Conservation (phyloP, 2,888 invertebrate species). For the Nephrotoma guestfalica region DNA sequence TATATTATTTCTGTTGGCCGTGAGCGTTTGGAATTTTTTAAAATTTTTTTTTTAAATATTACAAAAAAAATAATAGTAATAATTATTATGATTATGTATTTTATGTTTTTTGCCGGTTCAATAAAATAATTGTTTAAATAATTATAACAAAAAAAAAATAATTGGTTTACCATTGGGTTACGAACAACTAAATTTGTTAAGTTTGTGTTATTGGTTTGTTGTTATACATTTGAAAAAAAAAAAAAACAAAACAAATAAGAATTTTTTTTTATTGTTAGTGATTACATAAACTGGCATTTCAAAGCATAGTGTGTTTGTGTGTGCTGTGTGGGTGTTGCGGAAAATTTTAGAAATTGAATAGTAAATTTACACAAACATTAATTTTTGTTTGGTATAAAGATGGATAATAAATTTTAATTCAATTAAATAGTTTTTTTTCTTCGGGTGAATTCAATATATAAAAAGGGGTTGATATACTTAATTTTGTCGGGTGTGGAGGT, state of each 20-base stretch:
- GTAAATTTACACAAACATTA: neutral
- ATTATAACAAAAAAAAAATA: neutral
- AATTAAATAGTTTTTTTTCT: neutral
- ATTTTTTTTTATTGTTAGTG: neutral
- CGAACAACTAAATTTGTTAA: neutral
- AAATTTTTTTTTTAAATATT: neutral
- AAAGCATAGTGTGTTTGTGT: neutral
- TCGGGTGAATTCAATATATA: neutral
- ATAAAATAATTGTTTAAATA: neutral
- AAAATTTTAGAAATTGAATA: neutral
- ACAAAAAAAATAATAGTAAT: neutral
- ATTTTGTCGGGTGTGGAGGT: neutral
- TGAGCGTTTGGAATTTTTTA: neutral
- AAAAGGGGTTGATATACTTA: neutral
- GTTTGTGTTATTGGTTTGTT: neutral
- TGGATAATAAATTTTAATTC: neutral
- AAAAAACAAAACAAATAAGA: neutral
- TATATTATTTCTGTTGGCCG: neutral
- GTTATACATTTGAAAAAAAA: neutral
- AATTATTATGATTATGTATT: neutral
- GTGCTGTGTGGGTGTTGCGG: neutral
- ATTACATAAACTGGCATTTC: neutral
- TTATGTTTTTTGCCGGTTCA: neutral
- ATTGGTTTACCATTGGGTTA: neutral
- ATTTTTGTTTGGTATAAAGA: neutral